These are phyloP conservation scores for Neodiprion virginianus DNA, from an alignment of 1,140 invertebrate species.

Conservation along the genomic window DNA sequence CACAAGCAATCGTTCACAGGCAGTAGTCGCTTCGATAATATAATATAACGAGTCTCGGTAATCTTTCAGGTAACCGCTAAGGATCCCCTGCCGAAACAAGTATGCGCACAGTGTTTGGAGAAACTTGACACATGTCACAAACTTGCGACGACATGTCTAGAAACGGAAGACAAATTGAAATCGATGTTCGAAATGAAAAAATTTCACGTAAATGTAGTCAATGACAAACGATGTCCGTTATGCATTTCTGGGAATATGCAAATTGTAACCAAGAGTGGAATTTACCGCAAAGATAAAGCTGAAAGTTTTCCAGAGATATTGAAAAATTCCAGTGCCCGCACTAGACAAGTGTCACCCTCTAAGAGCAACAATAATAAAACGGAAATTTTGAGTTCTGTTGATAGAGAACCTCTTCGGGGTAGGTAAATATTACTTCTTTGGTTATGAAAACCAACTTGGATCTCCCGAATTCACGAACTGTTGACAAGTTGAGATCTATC, in stretches of 20 bases:
- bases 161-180: slow-evolving; percentile 20
- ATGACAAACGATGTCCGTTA: slow-evolving; percentile 13
- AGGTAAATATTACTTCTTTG: neutral
- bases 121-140: slow-evolving; percentile 19
- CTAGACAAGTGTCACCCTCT: neutral
- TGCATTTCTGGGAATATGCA: slow-evolving; percentile 18
- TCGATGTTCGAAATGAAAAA: slow-evolving; percentile 11
- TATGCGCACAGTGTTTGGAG: slow-evolving; percentile 15
- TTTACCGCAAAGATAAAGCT: slow-evolving; percentile 16
- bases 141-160: slow-evolving; percentile 10
- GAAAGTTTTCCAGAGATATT: neutral
- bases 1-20: neutral
- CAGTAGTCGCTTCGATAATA: neutral
- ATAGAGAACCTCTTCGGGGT: neutral
- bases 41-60: neutral
- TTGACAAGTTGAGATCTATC: too few relatives aligned
- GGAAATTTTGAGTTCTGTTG: neutral
- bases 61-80: slow-evolving; percentile 15
- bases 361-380: neutral
- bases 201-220: neutral
- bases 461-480: too few relatives aligned
- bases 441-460: neutral
- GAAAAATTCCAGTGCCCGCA: neutral
- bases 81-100: slow-evolving; percentile 21
- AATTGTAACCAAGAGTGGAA: slow-evolving; percentile 18